Percentiles rank a stretch among this genome's conserved stretches.
Evolutionary conservation across 92 coral and sea anemone genomes (phyloP).

Genomic region (Zoanthus gigantus): DNA sequence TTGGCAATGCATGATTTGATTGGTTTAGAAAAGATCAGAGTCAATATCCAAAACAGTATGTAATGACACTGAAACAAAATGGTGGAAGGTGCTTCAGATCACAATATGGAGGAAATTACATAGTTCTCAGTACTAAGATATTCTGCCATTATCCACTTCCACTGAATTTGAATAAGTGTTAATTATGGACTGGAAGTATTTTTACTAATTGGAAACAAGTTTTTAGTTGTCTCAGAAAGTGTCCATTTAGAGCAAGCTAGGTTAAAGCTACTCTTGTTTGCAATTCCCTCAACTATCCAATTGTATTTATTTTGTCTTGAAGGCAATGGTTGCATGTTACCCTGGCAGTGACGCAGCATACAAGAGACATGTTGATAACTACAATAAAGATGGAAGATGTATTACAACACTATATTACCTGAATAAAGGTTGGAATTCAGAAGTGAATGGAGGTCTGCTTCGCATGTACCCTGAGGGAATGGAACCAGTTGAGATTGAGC

Average conservation of each 20-base stretch:
- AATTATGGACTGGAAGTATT: neutral
- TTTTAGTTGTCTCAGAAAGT: neutral
- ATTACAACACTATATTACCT: slow-evolving; percentile 95
- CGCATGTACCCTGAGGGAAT: slow-evolving; percentile 84
- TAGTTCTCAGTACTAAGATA: neutral
- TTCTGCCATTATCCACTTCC: neutral
- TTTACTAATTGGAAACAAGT: neutral
- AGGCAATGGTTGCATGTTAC: slow-evolving; percentile 99
- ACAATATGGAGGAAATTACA: neutral
- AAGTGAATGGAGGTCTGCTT: slow-evolving; percentile 83
- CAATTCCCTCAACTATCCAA: neutral
- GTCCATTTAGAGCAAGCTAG: no score
- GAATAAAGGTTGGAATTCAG: slow-evolving; percentile 83
- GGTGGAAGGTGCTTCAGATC: neutral
- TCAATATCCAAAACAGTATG: neutral
- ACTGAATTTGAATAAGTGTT: neutral
- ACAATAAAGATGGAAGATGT: slow-evolving; percentile 92
- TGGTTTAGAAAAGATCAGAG: no score
- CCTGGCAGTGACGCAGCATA: slow-evolving; percentile 89
- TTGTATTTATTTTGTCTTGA: neutral
- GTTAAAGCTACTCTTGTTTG: no score
- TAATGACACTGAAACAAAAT: neutral
- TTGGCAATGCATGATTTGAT: no score
- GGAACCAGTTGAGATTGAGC: slow-evolving; percentile 82
- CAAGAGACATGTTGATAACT: slow-evolving; percentile 94